Evolutionary conservation across 2,797 vertebrate genomes (phyloP), one percentile per base, ranked within the genome.

Genomic region (Coreius guichenoti): DNA sequence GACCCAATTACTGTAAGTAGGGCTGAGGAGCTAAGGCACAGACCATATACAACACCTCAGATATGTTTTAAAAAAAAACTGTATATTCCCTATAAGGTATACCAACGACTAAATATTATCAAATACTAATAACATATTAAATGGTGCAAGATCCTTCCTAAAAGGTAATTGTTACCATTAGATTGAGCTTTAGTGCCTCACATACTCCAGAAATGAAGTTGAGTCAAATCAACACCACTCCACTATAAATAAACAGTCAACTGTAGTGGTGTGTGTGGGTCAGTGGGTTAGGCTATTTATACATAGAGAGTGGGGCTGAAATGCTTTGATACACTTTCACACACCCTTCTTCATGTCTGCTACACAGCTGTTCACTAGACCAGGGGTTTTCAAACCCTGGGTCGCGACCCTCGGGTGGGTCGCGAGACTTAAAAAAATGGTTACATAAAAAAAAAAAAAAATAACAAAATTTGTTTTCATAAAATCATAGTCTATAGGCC

Each of bases 301-400:
- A 82, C 63, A 51, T n/a, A 72, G 17, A 84, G 21, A 80, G 39
- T 39, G 77, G 65, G 70, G 78, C 19, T 80, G 70, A 84, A 81
- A 84, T 69, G 11, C 49, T 73, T 70, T 58, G 26, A 78, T 45
- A 39, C 39, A 49, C 75, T 72, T 75, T 58, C 63, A 80, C 47
- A 51, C 47, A 85, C 56, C 78, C 85, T 33, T 80, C 56, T 74
- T 47, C 33, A 63, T 29, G 67, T 85, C 43, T 56, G 21, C 67
- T 36, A 63, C 72, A 61, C 74, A 85, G 87, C 82, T 86, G 82
- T 73, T 65, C 77, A 33, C 67, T 29, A n/a, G 76, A 86, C 80
- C n/a, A n/a, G n/a, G n/a, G n/a, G n/a, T n/a, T n/a, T n/a, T n/a
- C n/a, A n/a, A n/a, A n/a, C n/a, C n/a, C n/a, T n/a, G n/a, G n/a